Evolutionary conservation across 2,888 invertebrate genomes (phyloP), one percentile per base, ranked within the genome.

Genomic region (Pollenia amentaria): DNA sequence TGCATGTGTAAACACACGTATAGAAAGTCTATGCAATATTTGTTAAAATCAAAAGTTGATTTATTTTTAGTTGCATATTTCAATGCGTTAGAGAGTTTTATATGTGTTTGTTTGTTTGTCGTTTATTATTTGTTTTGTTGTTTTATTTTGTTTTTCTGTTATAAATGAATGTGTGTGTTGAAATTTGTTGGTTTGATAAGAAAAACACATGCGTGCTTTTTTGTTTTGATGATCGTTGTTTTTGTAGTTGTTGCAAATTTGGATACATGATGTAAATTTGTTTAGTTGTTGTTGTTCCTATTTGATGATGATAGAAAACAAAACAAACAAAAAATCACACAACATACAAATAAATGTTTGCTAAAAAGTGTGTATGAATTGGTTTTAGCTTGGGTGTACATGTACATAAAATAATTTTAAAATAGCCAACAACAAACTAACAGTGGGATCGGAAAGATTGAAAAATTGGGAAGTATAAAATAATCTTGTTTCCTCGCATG

Each of bases 21-120:
- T 51, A 70, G n/a, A 62, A 55, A 81, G 70, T 67, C 79, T 80
- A 80, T 72, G 83, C 78, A 81, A 81, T 78, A 75, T 88, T 79
- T 83, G 80, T 79, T 81, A 84, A 87, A 88, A 88, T 88, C 87
- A 81, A 88, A 88, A 88, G 85, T 87, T 88, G 85, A 88, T 88
- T 88, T 88, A 87, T 87, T 84, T 88, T 88, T 88, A 85, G 85
- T 85, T 29, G 81, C 85, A 84, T 70, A 79, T 65, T 78, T 77
- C 75, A 81, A 78, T 82, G 83, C 85, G 82, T 83, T 88, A 62
- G 53, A 62, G 53, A 81, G 69, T 79, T 64, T 18, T 69, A 69
- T 55, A 55, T 1, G 21, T 29, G 46, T 79, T 76, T 73, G 73
- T 76, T 53, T 57, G 51, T 21, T 70, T 73, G 44, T 76, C 42